Base-by-base conservation (phyloP, 2,888 invertebrate species). In the Eubasilissa splendida region DNA sequence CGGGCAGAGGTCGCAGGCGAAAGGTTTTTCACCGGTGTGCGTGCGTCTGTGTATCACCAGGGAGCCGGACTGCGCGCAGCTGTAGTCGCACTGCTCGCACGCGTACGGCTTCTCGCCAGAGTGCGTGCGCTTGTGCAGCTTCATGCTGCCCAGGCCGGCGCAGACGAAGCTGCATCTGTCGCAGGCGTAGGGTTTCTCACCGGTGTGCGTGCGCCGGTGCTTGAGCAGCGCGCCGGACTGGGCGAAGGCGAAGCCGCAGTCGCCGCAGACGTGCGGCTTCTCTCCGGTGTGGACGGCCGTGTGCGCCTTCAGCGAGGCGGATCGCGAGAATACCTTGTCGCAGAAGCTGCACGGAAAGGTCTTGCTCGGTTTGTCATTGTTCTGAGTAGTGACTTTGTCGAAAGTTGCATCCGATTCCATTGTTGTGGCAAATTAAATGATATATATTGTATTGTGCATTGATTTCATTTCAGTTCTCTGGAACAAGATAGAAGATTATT, bases 11-110 rank as follows among this genome's bases (percentile, higher is more conserved):
- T 92, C 91, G 86, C 96, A 96, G 76, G 92, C 91, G 84, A 94
- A 93, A 0, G 95, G 95, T 86, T 95, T 96, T 84, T 95, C 95
- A 3, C 95, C 94, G 0, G 95, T 95, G 85, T 96, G 95, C 84
- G 94, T 94, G 11, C 95, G 88, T 85, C 93, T 88, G 86, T 96
- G 96, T 84, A 95, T 90, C 0, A 42, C 42, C 90, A 93, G 86
- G 3, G 86, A 84, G 79, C 66, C 42, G 4, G 42, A 42, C 42
- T 42, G 42, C 42, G 42, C 56, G 53, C 50, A 22, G 54, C n/a
- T 58, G 59, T 70, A 70, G 52, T 59, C 52, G 63, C 78, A 76
- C 5, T 31, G 5, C 33, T 66, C 22, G 33, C 76, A 76, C n/a
- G 65, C 42, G 10, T 66, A 54, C 5, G 70, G 70, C 50, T 66